A percentile compares a stretch with the other conserved stretches of the same genome.
Conservation (phyloP, 2,797 vertebrate genomes). For the Rhodeus uyekii region DNA sequence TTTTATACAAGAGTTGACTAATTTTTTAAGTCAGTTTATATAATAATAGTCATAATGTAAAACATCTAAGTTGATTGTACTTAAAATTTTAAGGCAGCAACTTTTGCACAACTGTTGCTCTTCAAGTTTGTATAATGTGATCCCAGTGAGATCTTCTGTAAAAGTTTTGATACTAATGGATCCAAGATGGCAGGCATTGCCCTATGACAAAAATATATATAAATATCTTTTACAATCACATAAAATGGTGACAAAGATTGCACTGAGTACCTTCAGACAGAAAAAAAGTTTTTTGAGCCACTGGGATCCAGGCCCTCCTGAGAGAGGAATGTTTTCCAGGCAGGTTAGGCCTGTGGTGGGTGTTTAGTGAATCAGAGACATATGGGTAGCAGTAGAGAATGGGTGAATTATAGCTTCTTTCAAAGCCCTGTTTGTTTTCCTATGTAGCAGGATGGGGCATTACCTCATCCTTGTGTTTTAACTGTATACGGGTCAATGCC, state of each 20-base stretch:
- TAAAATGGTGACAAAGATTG: conserved; percentile 13
- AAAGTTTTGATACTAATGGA: background rate
- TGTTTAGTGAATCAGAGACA: conserved; percentile 26
- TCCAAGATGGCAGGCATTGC: background rate
- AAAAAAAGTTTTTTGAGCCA: background rate
- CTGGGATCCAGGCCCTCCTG: conserved; percentile 28
- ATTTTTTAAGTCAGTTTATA: too few species aligned
- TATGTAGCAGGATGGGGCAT: conserved; percentile 29
- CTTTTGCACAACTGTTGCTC: background rate
- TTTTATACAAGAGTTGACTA: too few species aligned
- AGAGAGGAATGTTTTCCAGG: conserved; percentile 40
- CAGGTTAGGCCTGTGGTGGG: conserved; percentile 5
- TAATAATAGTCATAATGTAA: too few species aligned
- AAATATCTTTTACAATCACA: background rate
- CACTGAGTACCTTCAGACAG: background rate
- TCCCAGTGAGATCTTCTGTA: background rate
- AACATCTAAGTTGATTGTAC: too few species aligned
- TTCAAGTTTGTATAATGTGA: background rate
- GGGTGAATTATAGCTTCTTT: conserved; percentile 33
- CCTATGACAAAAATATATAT: background rate
- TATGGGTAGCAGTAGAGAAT: conserved; percentile 16
- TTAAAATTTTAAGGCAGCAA: too few species aligned
- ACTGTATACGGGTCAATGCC: conserved; percentile 32
- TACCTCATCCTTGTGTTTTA: conserved; percentile 42
- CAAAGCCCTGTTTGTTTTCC: conserved; percentile 42